phyloP scores from a whole-genome alignment of 2,888 invertebrate species.

The Aporophyla lueneburgensis region DNA sequence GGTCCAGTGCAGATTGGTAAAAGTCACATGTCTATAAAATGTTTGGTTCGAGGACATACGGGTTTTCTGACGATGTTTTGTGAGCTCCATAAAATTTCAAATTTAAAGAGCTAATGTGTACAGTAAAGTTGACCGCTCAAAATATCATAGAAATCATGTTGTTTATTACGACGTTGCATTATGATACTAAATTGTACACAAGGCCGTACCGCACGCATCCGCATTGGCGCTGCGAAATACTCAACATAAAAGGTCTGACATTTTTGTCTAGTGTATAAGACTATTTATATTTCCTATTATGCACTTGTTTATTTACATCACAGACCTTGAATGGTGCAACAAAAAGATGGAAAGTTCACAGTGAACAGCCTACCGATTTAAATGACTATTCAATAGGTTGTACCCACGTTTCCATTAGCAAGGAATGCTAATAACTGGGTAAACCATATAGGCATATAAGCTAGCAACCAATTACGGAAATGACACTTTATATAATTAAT shows the following conservation, averaged over 20 bases:
- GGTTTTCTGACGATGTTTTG: too few relatives aligned
- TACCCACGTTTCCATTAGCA: constrained; percentile 36
- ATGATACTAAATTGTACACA: constrained; percentile 54
- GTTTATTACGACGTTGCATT: constrained; percentile 47
- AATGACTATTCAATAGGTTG: constrained; percentile 29
- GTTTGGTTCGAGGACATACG: too few relatives aligned
- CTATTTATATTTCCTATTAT: constrained; percentile 39
- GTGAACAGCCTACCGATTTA: constrained; percentile 7
- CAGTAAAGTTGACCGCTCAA: background rate
- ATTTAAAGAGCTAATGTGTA: background rate
- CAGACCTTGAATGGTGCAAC: constrained; percentile 27
- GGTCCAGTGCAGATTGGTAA: too few relatives aligned
- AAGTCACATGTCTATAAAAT: too few relatives aligned
- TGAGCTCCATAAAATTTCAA: background rate
- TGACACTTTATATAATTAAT: constrained; percentile 27
- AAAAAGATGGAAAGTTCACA: constrained; percentile 37
- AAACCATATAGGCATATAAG: constrained; percentile 26
- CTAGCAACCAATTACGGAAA: constrained; percentile 35
- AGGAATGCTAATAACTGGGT: constrained; percentile 43
- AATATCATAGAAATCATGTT: constrained; percentile 16
- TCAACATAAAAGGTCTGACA: constrained; percentile 36
- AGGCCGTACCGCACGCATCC: constrained; percentile 54
- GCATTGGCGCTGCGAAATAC: constrained; percentile 56
- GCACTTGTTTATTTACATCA: constrained; percentile 30
- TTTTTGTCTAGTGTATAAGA: constrained; percentile 34